These are phyloP conservation scores for Tetraneura akinire DNA, from an alignment of 1,140 invertebrate species.

Conservation along the genomic window DNA sequence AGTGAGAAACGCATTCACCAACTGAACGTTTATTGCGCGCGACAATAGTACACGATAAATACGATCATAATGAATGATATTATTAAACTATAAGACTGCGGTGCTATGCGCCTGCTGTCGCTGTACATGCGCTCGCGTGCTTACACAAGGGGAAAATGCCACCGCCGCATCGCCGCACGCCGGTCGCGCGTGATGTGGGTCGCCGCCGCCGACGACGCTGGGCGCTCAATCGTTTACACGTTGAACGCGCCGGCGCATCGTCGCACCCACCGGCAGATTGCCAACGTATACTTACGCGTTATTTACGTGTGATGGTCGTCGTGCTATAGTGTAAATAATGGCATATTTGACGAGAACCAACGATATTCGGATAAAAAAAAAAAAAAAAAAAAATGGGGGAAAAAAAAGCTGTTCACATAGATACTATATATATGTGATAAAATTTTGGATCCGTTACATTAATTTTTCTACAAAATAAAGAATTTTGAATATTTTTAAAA, in stretches of 20 bases:
- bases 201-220: not conserved
- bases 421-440: no score
- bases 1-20: not conserved
- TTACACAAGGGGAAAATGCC: not conserved
- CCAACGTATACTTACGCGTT: not conserved
- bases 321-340: no score
- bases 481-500: no score
- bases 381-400: no score
- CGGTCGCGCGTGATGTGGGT: conserved; percentile 11
- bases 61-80: no score
- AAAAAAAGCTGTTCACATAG: no score
- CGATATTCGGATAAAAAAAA: no score
- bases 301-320: not conserved
- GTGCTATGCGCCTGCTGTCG: conserved; percentile 7
- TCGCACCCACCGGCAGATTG: conserved; percentile 4
- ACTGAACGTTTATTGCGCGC: not conserved
- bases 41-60: not conserved
- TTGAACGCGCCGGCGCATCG: not conserved
- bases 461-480: no score
- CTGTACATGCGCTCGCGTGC: conserved; percentile 11
- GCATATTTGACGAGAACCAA: no score
- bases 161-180: not conserved
- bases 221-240: not conserved
- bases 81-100: no score
- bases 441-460: no score